These are phyloP conservation scores for Hydractinia symbiolongicarpus DNA, from an alignment of 30 jellyfish, hydroid and myxozoan genomes.

Conservation along the genomic window DNA sequence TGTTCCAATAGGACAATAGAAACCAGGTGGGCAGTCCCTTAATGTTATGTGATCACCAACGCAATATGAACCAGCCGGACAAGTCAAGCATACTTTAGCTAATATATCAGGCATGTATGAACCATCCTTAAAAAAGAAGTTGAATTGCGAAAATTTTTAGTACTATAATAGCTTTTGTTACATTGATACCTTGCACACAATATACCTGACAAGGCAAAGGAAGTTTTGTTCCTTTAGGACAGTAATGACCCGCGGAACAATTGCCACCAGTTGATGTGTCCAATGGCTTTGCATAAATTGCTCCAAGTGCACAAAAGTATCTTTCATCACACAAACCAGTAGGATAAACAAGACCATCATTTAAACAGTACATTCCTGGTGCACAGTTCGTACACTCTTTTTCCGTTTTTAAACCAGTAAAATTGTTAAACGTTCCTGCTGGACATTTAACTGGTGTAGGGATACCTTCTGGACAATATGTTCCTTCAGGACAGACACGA, in stretches of 20 bases:
- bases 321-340: conserved; percentile 59
- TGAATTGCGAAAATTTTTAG: no score
- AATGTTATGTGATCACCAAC: conserved; percentile 81
- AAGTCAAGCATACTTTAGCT: conserved; percentile 55
- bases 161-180: neutral
- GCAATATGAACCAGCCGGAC: conserved; percentile 84
- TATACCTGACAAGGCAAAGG: conserved; percentile 89
- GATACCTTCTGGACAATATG: conserved; percentile 74
- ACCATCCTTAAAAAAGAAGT: conserved; percentile 64
- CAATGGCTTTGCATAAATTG: conserved; percentile 49
- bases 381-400: conserved; percentile 69
- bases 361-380: conserved; percentile 77
- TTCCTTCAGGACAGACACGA: conserved; percentile 70
- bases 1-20: conserved; percentile 71
- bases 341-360: conserved; percentile 67
- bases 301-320: conserved; percentile 57
- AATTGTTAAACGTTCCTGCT: conserved; percentile 71
- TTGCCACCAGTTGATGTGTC: conserved; percentile 59
- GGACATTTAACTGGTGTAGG: conserved; percentile 79
- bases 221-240: conserved; percentile 67
- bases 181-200: neutral
- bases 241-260: conserved; percentile 93
- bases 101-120: conserved; percentile 61
- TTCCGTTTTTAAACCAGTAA: conserved; percentile 52
- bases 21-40: conserved; percentile 76